phyloP scores from a whole-genome alignment of 2,888 invertebrate genomes.

The Limnephilus auricula region DNA sequence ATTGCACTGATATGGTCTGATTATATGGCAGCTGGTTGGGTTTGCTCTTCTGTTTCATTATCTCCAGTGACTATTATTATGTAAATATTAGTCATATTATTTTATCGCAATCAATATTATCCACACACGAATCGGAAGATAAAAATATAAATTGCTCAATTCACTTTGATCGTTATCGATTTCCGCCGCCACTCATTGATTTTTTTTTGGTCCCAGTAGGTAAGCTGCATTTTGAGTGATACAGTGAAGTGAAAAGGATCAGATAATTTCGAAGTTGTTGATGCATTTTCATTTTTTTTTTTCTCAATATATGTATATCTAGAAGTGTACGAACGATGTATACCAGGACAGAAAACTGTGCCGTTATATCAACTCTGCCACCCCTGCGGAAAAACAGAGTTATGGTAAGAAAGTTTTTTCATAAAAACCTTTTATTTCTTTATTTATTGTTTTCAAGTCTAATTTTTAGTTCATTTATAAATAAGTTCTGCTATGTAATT shows the following conservation, averaged over 20 bases:
- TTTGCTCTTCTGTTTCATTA: too few species aligned
- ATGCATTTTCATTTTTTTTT: background rate
- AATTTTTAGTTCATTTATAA: too few species aligned
- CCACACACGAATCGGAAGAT: background rate
- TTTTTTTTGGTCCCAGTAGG: background rate
- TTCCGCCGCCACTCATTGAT: background rate
- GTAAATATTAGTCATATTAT: background rate
- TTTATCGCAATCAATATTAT: background rate
- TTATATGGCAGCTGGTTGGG: too few species aligned
- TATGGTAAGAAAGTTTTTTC: background rate
- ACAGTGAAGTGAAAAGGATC: background rate
- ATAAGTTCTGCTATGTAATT: too few species aligned
- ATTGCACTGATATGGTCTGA: too few species aligned
- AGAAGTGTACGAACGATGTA: background rate
- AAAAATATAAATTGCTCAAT: background rate
- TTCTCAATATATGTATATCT: background rate
- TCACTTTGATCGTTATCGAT: background rate
- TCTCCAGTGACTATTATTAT: background rate
- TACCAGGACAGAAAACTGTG: background rate
- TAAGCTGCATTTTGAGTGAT: background rate
- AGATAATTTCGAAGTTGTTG: background rate
- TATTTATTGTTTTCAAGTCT: too few species aligned
- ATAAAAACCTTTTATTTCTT: background rate
- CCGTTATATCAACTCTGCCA: background rate
- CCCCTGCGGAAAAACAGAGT: background rate